A percentile compares a stretch with the other conserved stretches of the same genome.
Conservation (phyloP, 2,888 invertebrate genomes). For the Panorpa germanica region DNA sequence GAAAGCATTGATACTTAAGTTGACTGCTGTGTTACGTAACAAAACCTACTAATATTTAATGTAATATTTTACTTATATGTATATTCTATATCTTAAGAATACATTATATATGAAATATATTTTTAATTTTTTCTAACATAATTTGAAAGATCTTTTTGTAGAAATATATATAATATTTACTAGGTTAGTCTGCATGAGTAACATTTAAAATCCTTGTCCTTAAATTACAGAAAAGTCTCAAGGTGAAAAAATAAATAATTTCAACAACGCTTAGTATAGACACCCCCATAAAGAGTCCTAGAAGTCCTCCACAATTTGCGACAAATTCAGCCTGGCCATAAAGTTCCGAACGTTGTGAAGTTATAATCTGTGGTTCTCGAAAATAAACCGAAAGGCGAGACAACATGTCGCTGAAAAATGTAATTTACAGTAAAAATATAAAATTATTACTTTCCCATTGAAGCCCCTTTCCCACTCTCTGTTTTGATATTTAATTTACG, state of each 20-base stretch:
- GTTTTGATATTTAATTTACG: too few species aligned
- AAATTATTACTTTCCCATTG: too few species aligned
- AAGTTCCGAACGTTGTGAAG: slow-evolving; percentile 33
- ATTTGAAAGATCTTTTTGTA: background rate
- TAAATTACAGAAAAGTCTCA: too few species aligned
- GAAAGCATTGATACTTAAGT: too few species aligned
- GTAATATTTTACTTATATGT: too few species aligned
- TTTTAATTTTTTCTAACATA: background rate
- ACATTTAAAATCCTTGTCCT: too few species aligned
- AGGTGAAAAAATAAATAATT: slow-evolving; percentile 30
- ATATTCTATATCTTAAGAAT: too few species aligned
- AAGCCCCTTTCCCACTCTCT: too few species aligned
- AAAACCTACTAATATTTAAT: too few species aligned
- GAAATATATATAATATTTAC: background rate
- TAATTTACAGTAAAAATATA: background rate
- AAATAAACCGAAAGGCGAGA: slow-evolving; percentile 29
- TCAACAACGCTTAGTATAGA: slow-evolving; percentile 35
- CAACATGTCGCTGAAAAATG: slow-evolving; percentile 20
- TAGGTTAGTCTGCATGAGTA: too few species aligned
- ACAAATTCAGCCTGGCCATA: slow-evolving; percentile 35
- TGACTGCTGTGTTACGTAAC: too few species aligned
- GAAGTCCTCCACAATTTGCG: slow-evolving; percentile 34
- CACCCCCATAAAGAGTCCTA: slow-evolving; percentile 35
- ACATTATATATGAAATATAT: too few species aligned
- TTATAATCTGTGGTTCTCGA: slow-evolving; percentile 31